These are phyloP conservation scores for Acropora yongei DNA, from an alignment of 64 coral and sea anemone species.

Conservation along the genomic window DNA sequence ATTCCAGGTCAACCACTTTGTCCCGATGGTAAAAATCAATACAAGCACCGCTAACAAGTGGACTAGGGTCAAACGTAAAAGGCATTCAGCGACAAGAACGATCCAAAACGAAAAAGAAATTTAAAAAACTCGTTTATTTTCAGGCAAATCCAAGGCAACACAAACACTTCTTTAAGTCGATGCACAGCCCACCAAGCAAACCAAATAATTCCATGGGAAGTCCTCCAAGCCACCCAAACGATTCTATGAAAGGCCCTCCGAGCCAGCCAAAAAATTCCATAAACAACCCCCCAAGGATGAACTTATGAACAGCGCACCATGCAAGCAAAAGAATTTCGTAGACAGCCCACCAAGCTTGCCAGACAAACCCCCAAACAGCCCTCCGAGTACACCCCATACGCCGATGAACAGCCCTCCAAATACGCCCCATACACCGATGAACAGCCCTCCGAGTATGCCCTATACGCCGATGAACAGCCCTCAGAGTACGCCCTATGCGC, in stretches of 20 bases:
- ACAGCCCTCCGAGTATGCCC: not conserved
- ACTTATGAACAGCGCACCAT: not conserved
- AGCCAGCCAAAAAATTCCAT: not conserved
- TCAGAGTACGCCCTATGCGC: not conserved
- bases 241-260: not conserved
- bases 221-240: not conserved
- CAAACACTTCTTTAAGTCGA: constrained; percentile 9
- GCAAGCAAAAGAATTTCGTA: not conserved
- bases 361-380: not conserved
- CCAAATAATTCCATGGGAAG: not conserved
- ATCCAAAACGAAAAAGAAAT: not conserved
- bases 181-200: not conserved
- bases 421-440: not conserved
- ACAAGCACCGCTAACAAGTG: constrained; percentile 8
- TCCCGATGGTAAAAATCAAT: not conserved
- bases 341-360: not conserved
- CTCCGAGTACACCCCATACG: not conserved
- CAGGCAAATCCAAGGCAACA: not conserved
- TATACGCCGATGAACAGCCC: not conserved
- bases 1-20: constrained; percentile 20
- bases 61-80: not conserved
- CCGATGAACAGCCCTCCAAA: not conserved
- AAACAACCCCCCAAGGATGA: not conserved
- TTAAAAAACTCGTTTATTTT: not conserved
- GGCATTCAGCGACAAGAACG: not conserved